Evolutionary conservation across 2,888 invertebrate species (phyloP).

Genomic region (Agonum fuliginosum): DNA sequence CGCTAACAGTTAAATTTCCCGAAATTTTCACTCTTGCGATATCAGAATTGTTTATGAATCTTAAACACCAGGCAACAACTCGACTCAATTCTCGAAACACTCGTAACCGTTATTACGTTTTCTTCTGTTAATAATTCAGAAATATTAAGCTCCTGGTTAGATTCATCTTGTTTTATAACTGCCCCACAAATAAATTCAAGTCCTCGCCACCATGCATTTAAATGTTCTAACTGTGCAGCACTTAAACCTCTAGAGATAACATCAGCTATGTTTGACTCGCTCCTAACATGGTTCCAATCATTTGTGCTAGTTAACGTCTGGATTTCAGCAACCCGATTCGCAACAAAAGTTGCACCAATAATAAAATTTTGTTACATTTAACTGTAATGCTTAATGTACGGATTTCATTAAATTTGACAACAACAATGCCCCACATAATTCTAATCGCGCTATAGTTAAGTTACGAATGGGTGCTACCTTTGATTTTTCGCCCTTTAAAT

Average conservation of each 20-base stretch:
- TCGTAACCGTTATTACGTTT: neutral
- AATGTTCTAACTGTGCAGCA: slow-evolving; percentile 48
- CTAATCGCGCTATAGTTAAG: slow-evolving; percentile 61
- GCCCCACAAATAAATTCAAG: too few relatives aligned
- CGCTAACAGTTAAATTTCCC: slow-evolving; percentile 45
- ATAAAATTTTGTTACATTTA: slow-evolving; percentile 18
- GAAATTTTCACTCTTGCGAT: slow-evolving; percentile 28
- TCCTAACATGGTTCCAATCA: slow-evolving; percentile 60
- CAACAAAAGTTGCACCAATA: slow-evolving; percentile 63
- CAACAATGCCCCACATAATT: slow-evolving; percentile 62
- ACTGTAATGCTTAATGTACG: slow-evolving; percentile 29
- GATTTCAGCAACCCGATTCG: slow-evolving; percentile 62
- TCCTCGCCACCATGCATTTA: slow-evolving; percentile 59
- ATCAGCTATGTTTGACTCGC: slow-evolving; percentile 62
- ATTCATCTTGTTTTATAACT: slow-evolving; percentile 48
- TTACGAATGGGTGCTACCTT: slow-evolving; percentile 62
- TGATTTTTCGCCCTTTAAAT: slow-evolving; percentile 61
- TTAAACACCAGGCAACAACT: slow-evolving; percentile 8
- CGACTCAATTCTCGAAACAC: slow-evolving; percentile 41
- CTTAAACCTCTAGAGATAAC: slow-evolving; percentile 60
- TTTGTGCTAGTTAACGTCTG: slow-evolving; percentile 39
- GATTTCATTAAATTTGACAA: slow-evolving; percentile 53
- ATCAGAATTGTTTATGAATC: neutral
- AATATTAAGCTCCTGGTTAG: too few relatives aligned
- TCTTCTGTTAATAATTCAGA: neutral